Evolutionary conservation across 2,888 invertebrate species (phyloP).

Genomic region (Agrotis puta): DNA sequence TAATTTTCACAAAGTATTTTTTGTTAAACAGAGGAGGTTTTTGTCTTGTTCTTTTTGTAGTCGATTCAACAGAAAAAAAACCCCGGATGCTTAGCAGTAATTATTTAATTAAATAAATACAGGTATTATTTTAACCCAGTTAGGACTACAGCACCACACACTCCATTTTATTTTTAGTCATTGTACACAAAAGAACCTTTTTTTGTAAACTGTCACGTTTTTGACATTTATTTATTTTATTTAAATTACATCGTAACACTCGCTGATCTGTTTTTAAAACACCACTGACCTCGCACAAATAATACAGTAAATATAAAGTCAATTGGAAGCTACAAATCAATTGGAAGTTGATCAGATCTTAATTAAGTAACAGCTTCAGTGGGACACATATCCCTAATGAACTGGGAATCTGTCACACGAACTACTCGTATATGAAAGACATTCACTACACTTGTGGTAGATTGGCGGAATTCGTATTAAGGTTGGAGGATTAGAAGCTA

Average conservation of each 20-base stretch:
- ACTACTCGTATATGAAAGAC: conserved; percentile 70
- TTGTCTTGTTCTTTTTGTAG: no score
- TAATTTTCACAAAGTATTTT: no score
- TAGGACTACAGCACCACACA: no score
- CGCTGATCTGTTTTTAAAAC: background rate
- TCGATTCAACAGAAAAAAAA: no score
- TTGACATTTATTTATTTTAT: no score
- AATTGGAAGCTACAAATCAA: conserved; percentile 20
- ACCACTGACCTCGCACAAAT: conserved; percentile 3
- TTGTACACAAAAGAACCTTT: no score
- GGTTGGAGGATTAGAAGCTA: conserved; percentile 46
- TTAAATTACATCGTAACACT: background rate
- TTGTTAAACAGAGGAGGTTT: no score
- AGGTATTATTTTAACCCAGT: no score
- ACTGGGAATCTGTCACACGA: conserved; percentile 66
- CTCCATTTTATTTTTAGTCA: no score
- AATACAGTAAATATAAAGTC: conserved; percentile 37
- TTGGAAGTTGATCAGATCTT: conserved; percentile 46
- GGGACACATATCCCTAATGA: conserved; percentile 81
- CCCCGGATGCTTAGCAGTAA: no score
- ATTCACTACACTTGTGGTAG: conserved; percentile 65
- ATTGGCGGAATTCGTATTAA: conserved; percentile 53
- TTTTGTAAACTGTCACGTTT: no score
- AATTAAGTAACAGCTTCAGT: conserved; percentile 58
- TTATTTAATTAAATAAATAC: no score